Evolutionary conservation across 1,140 invertebrate species (phyloP).

Genomic region (Saccostrea cuccullata): DNA sequence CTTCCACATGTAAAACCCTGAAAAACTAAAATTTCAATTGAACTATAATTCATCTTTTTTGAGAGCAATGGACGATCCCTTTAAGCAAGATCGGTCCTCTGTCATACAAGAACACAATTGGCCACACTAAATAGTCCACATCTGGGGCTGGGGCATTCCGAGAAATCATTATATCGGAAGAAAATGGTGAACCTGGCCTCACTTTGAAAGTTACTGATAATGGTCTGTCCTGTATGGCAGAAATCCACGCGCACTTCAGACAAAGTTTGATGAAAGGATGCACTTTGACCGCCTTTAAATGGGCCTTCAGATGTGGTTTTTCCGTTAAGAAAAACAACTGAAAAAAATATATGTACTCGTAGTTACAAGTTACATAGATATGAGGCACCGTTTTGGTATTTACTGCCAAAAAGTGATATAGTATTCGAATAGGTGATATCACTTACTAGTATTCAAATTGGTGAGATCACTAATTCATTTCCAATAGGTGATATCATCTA

Average conservation of each 20-base stretch:
- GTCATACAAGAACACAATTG: slow-evolving; percentile 29
- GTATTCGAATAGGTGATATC: no score
- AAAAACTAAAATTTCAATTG: neutral
- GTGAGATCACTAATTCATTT: no score
- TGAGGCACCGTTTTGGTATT: no score
- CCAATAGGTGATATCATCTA: no score
- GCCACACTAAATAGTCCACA: slow-evolving; percentile 36
- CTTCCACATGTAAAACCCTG: neutral
- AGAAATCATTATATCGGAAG: slow-evolving; percentile 11
- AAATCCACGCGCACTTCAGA: slow-evolving; percentile 20
- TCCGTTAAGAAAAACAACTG: slow-evolving; percentile 34
- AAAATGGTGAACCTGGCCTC: slow-evolving; percentile 2
- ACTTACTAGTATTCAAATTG: no score
- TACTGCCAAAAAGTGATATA: no score
- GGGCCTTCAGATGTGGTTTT: neutral
- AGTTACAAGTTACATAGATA: no score
- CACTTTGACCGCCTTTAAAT: neutral
- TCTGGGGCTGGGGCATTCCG: neutral
- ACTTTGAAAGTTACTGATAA: neutral
- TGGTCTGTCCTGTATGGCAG: slow-evolving; percentile 3
- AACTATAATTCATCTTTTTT: neutral
- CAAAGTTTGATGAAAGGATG: slow-evolving; percentile 16
- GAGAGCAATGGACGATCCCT: neutral
- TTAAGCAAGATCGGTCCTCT: neutral
- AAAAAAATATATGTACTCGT: neutral